Conservation (phyloP, 2,888 invertebrate species). For the Lithophane leautieri region DNA sequence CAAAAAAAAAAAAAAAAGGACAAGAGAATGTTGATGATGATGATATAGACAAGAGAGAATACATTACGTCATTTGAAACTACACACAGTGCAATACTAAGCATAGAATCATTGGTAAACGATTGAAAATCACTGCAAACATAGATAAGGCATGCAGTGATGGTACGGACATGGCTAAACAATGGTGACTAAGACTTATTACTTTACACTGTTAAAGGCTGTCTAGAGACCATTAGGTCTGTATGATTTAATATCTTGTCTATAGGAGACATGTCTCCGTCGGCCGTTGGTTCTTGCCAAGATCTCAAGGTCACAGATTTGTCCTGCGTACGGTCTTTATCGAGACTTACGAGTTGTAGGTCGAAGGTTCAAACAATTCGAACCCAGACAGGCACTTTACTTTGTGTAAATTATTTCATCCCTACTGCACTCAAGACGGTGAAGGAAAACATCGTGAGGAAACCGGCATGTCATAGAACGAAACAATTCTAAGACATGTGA, state of each 20-base stretch:
- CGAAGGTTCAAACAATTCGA: too few species aligned
- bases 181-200: background rate
- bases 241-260: background rate
- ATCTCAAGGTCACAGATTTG: background rate
- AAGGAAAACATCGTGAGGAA: too few species aligned
- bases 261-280: background rate
- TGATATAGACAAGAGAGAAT: background rate
- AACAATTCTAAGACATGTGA: too few species aligned
- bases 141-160: slow-evolving; percentile 27
- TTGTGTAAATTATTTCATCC: too few species aligned
- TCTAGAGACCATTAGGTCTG: too few species aligned
- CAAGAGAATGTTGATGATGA: background rate
- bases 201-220: background rate
- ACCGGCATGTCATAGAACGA: too few species aligned
- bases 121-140: background rate
- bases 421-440: too few species aligned
- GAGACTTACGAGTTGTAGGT: too few species aligned
- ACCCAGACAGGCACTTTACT: too few species aligned
- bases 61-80: background rate
- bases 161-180: slow-evolving; percentile 6
- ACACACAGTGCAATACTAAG: background rate
- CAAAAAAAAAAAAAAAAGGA: too few species aligned
- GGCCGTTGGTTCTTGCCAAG: background rate
- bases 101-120: background rate
- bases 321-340: background rate